Evolutionary conservation across 2,888 invertebrate genomes (phyloP).

Genomic region (Hylaea fasciaria): DNA sequence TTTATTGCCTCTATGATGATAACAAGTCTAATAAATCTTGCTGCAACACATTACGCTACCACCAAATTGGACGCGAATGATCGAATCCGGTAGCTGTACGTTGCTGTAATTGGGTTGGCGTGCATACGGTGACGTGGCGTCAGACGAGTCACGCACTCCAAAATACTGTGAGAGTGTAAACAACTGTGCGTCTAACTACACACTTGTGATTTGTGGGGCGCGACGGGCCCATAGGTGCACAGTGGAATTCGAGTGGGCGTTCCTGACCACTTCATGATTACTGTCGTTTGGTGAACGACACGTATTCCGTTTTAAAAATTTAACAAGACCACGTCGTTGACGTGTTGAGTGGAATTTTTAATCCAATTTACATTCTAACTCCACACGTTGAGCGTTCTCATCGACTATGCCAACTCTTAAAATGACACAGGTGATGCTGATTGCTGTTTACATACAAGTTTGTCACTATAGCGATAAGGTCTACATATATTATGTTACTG

Average conservation of each 20-base stretch:
- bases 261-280: slow-evolving; percentile 49
- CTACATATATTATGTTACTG: too few relatives aligned
- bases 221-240: slow-evolving; percentile 36
- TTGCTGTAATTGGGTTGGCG: slow-evolving; percentile 47
- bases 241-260: slow-evolving; percentile 58
- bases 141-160: slow-evolving; percentile 71
- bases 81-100: slow-evolving; percentile 28
- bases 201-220: slow-evolving; percentile 39
- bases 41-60: slow-evolving; percentile 14
- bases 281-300: slow-evolving; percentile 55
- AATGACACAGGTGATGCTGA: too few relatives aligned
- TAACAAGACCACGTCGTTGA: slow-evolving; percentile 11
- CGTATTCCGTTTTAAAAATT: slow-evolving; percentile 28
- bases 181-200: slow-evolving; percentile 50
- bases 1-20: slow-evolving; percentile 31
- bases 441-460: slow-evolving; percentile 38
- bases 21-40: slow-evolving; percentile 30
- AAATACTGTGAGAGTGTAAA: slow-evolving; percentile 63
- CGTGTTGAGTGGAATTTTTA: neutral
- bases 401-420: too few relatives aligned
- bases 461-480: slow-evolving; percentile 45
- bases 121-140: slow-evolving; percentile 56
- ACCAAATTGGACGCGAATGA: slow-evolving; percentile 19
- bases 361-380: neutral
- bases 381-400: too few relatives aligned